Evolutionary conservation across 2,797 vertebrate species (phyloP).

Genomic region (Borostomias antarcticus): DNA sequence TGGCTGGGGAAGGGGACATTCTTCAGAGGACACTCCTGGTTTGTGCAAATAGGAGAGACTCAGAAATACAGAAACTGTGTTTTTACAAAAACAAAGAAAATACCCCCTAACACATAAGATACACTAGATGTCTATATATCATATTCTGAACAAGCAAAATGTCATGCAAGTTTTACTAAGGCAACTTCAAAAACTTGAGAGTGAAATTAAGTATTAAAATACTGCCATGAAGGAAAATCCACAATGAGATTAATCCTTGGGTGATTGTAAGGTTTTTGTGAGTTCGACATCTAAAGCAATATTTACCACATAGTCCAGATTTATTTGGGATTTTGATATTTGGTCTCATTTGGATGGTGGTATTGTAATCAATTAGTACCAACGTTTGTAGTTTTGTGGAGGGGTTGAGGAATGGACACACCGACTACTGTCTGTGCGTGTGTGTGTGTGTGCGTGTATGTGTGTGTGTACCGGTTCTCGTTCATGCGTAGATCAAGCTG

Average conservation of each 20-base stretch:
- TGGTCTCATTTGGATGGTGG: slow-evolving; percentile 3
- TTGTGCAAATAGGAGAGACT: slow-evolving; percentile 67
- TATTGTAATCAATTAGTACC: background rate
- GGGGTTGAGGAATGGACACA: background rate
- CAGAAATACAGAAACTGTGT: slow-evolving; percentile 45
- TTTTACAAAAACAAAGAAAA: slow-evolving; percentile 58
- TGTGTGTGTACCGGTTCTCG: slow-evolving; percentile 19
- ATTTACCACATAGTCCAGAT: background rate
- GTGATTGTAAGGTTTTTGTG: slow-evolving; percentile 34
- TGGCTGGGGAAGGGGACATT: background rate
- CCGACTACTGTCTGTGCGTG: too few species aligned
- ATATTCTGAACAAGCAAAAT: slow-evolving; percentile 57
- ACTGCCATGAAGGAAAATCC: slow-evolving; percentile 29
- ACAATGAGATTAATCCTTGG: slow-evolving; percentile 12
- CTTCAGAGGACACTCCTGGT: slow-evolving; percentile 70
- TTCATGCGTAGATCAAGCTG: too few species aligned
- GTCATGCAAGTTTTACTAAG: slow-evolving; percentile 70
- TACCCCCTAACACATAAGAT: slow-evolving; percentile 44
- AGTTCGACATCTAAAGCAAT: slow-evolving; percentile 16
- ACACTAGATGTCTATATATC: slow-evolving; percentile 52
- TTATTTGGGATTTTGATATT: slow-evolving; percentile 13
- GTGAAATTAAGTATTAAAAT: slow-evolving; percentile 43
- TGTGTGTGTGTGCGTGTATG: background rate
- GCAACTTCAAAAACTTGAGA: slow-evolving; percentile 62
- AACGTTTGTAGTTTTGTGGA: background rate